A percentile compares a stretch with the other conserved stretches of the same genome.
Evolutionary conservation across 2,797 vertebrate species (phyloP).

Genomic region (Nyctalus aviator): DNA sequence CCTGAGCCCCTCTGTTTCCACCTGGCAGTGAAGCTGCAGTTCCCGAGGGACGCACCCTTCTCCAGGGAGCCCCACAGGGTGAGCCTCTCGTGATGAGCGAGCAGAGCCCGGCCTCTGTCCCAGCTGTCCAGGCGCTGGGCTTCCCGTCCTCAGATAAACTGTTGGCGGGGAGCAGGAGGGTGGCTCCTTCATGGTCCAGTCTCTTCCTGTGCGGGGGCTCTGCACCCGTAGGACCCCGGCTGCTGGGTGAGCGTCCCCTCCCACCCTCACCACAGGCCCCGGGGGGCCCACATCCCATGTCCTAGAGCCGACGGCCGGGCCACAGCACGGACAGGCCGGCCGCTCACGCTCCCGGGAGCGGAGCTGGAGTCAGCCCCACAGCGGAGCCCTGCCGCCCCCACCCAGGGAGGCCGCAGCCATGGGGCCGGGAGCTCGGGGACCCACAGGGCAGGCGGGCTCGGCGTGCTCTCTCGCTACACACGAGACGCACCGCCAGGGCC

Average conservation of each 20-base stretch:
- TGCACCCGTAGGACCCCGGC: background rate
- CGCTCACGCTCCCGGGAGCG: fast-evolving
- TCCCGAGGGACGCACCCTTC: background rate
- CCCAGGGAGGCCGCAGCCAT: background rate
- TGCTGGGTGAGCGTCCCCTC: fast-evolving
- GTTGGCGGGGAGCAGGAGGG: no score
- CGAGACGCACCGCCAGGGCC: background rate
- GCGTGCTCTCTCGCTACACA: fast-evolving
- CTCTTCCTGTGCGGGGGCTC: background rate
- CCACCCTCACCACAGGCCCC: fast-evolving
- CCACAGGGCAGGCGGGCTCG: background rate
- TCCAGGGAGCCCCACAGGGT: background rate
- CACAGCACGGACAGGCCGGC: background rate
- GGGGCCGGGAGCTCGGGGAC: background rate
- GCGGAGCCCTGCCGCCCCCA: background rate
- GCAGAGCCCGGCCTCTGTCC: background rate
- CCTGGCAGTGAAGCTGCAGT: background rate
- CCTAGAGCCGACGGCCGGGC: background rate
- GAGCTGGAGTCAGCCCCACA: no score
- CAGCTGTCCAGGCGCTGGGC: no score
- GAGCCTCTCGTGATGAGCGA: background rate
- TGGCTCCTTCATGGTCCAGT: background rate
- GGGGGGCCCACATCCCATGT: no score
- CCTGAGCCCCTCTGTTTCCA: background rate
- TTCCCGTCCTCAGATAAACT: background rate